These are phyloP conservation scores for Megaceryle maxima DNA, from an alignment of 2,113 vertebrate species.

Conservation along the genomic window DNA sequence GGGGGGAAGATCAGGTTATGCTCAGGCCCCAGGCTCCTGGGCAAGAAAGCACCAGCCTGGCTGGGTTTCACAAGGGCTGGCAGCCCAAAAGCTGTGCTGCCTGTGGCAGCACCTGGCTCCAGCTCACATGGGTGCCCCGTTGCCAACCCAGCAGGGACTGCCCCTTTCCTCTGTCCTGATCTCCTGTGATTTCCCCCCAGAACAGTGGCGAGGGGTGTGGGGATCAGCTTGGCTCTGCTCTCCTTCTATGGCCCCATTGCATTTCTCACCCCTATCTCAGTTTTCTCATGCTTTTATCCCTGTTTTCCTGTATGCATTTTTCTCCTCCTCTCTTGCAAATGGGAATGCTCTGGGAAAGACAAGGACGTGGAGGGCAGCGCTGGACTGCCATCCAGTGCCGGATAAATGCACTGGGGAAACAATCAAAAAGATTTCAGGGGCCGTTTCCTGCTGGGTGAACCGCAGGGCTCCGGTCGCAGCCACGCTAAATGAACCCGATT, in stretches of 20 bases:
- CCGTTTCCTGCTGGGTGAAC: not conserved
- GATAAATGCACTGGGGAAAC: not conserved
- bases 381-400: not conserved
- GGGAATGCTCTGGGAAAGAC: fast-evolving
- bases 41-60: not conserved
- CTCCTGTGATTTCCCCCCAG: not conserved
- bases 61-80: not conserved
- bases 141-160: fast-evolving
- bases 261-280: not conserved
- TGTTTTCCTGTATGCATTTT: not conserved
- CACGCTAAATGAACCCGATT: not conserved
- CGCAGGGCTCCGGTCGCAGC: fast-evolving
- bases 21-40: not conserved
- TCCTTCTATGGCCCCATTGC: not conserved
- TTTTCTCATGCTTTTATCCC: fast-evolving
- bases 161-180: not conserved
- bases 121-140: fast-evolving
- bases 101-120: fast-evolving
- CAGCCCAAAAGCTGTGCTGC: not conserved
- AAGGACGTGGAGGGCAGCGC: fast-evolving
- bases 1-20: not conserved
- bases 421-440: not conserved
- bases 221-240: not conserved
- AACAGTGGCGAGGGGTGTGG: too few species aligned
- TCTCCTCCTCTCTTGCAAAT: not conserved